Conservation (phyloP, 1,140 invertebrate genomes). For the Archivesica marissinica region DNA sequence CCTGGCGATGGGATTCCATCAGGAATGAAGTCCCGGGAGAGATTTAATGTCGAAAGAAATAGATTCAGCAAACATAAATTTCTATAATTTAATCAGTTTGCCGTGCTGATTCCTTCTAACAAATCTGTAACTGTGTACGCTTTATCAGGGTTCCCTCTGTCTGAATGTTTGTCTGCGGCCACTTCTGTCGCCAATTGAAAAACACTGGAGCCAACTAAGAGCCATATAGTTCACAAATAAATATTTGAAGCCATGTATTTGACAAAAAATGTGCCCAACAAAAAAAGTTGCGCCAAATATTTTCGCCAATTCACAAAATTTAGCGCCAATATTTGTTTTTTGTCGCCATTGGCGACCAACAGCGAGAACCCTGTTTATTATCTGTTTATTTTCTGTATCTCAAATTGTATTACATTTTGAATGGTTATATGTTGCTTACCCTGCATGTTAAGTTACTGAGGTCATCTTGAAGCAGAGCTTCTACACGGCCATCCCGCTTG, state of each 20-base stretch:
- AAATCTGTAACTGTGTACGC: too few relatives aligned
- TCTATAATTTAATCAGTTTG: too few relatives aligned
- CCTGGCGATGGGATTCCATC: too few relatives aligned
- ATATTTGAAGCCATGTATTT: neutral
- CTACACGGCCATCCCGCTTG: constrained; percentile 20
- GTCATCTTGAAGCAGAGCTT: neutral
- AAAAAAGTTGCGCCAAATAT: neutral
- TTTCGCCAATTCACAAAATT: neutral
- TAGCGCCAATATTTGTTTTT: neutral
- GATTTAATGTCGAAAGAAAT: too few relatives aligned
- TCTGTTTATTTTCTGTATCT: neutral
- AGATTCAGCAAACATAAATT: too few relatives aligned
- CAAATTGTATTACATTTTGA: neutral
- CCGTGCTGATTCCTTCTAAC: too few relatives aligned
- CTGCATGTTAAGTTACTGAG: constrained; percentile 10
- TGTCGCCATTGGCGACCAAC: neutral
- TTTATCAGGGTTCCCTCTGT: too few relatives aligned
- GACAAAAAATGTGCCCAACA: neutral
- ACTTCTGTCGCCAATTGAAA: too few relatives aligned
- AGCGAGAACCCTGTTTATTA: neutral
- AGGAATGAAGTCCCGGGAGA: too few relatives aligned
- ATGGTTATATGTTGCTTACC: constrained; percentile 6
- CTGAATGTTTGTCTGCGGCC: too few relatives aligned
- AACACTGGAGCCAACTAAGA: too few relatives aligned
- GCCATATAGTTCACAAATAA: too few relatives aligned